A percentile compares a stretch with the other conserved stretches of the same genome.
phyloP scores from a whole-genome alignment of 2,113 vertebrate species.

The Vireo altiloquus region DNA sequence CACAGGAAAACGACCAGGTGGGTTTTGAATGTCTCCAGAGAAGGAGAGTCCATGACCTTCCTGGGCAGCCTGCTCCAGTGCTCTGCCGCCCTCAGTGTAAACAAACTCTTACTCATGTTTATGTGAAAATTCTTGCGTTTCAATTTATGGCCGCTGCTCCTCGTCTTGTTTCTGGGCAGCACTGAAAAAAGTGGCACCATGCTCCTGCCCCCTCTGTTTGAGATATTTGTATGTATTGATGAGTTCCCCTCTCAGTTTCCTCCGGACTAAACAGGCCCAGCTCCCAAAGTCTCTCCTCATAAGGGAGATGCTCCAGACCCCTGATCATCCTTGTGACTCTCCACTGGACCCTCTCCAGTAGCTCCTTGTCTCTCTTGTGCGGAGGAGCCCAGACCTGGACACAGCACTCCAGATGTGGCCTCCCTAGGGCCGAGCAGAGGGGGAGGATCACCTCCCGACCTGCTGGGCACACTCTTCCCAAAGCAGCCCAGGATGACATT shows the following conservation, averaged over 20 bases:
- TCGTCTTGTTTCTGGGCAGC: rapidly evolving
- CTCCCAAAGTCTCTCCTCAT: background rate
- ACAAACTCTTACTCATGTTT: background rate
- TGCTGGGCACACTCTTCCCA: background rate
- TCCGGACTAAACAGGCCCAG: too few species aligned
- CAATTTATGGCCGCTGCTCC: background rate
- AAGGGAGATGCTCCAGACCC: background rate
- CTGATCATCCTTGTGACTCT: background rate
- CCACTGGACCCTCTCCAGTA: background rate
- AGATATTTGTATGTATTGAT: background rate
- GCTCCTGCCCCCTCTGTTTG: background rate
- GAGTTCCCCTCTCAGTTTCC: background rate
- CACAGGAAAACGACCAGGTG: rapidly evolving
- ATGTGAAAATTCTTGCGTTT: background rate
- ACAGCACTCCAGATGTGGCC: background rate
- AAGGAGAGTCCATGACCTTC: background rate
- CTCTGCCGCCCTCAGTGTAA: background rate
- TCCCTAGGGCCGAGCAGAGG: background rate
- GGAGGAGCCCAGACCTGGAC: background rate
- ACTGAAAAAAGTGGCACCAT: background rate
- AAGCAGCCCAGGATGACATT: too few species aligned
- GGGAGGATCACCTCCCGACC: background rate
- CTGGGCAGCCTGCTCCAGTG: background rate
- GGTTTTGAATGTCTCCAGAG: background rate
- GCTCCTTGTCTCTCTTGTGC: background rate